Conservation (phyloP, 2,888 invertebrate species). For the Drosophila nigritarsus region DNA sequence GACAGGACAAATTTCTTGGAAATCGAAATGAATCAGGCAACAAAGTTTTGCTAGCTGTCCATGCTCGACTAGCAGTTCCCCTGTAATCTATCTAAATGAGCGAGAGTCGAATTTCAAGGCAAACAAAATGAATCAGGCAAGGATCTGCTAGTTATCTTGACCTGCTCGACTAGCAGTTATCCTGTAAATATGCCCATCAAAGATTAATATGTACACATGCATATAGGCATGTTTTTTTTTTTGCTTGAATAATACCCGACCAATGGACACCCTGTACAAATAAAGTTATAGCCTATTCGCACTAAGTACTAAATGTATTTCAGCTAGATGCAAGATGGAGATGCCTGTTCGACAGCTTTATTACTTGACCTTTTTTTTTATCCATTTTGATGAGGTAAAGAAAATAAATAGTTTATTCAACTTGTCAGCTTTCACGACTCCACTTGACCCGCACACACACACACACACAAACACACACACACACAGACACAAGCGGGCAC, state of each 20-base stretch:
- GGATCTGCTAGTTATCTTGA: background rate
- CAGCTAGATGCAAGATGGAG: background rate
- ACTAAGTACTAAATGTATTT: background rate
- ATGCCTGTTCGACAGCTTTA: constrained; percentile 1
- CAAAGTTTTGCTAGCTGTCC: background rate
- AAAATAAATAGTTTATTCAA: constrained; percentile 28
- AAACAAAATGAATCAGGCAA: constrained; percentile 20
- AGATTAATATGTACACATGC: background rate
- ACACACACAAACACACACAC: constrained; percentile 6
- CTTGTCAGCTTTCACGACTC: constrained; percentile 28
- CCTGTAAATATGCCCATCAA: background rate
- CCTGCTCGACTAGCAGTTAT: constrained; percentile 14
- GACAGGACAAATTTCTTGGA: constrained; percentile 10
- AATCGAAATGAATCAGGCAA: constrained; percentile 30
- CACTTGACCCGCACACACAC: constrained; percentile 35
- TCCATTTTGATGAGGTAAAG: constrained; percentile 7
- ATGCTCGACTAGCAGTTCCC: constrained; percentile 17
- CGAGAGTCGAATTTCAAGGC: background rate
- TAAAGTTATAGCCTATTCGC: background rate
- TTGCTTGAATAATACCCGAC: background rate
- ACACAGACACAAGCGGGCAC: background rate
- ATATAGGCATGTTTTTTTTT: background rate
- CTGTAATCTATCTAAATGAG: background rate
- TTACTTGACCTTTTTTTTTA: background rate
- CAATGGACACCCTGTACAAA: background rate